These are phyloP conservation scores for Hippocampus comes DNA, from an alignment of 2,113 vertebrate genomes.

Conservation along the genomic window DNA sequence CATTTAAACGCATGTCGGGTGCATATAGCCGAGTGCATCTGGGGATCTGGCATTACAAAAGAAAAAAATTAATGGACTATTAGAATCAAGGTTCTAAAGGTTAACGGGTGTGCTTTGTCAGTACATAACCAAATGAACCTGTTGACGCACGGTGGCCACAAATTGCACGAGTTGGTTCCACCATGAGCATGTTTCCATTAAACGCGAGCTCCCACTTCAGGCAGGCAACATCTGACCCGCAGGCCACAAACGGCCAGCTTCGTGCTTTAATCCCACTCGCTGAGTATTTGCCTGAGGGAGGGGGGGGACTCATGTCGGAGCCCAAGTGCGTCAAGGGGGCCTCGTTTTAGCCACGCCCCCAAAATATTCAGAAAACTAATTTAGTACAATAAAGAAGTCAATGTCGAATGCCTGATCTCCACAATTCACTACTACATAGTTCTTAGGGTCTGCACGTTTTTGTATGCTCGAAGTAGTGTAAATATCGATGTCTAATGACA, in stretches of 20 bases:
- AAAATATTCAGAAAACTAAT: no score
- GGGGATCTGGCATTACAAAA: slow-evolving; percentile 2
- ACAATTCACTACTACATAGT: no score
- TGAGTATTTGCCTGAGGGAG: background rate
- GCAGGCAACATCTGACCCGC: background rate
- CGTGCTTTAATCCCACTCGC: background rate
- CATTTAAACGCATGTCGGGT: slow-evolving; percentile 3
- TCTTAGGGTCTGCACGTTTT: no score
- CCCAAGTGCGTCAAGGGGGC: no score
- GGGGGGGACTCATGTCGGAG: no score
- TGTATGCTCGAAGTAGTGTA: no score
- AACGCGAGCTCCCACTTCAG: background rate
- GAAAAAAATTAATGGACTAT: slow-evolving; percentile 3
- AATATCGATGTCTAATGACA: no score
- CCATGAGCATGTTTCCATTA: background rate
- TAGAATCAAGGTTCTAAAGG: slow-evolving; percentile 7
- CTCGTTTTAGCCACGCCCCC: no score
- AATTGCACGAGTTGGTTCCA: background rate
- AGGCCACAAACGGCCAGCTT: background rate
- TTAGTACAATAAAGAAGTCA: no score
- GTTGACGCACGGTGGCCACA: slow-evolving; percentile 28
- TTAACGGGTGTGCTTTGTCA: slow-evolving; percentile 2
- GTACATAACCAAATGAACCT: slow-evolving; percentile 20
- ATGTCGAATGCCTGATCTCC: no score
- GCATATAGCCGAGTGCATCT: slow-evolving; percentile 9